Conservation (phyloP, 2,888 invertebrate genomes). For the Caenorhabditis drosophilae region DNA sequence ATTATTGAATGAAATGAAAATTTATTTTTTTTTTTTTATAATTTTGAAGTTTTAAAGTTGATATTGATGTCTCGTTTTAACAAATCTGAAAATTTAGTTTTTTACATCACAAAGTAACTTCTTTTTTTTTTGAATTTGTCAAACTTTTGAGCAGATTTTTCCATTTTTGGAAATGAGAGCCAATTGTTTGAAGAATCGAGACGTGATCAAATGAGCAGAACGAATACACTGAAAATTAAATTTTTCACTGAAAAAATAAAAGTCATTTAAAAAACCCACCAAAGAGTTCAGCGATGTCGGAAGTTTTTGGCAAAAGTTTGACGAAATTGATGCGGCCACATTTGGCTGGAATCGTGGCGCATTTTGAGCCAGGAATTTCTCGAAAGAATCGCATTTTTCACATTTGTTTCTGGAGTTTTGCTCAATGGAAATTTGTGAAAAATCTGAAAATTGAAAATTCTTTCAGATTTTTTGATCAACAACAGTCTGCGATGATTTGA, state of each 20-base stretch:
- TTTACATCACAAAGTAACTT: too few relatives aligned
- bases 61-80: too few relatives aligned
- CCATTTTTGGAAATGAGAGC: constrained; percentile 18
- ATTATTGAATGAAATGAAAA: too few relatives aligned
- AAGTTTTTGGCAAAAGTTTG: constrained; percentile 24
- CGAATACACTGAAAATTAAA: constrained; percentile 20
- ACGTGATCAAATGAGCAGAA: constrained; percentile 12
- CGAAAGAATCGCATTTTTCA: constrained; percentile 13
- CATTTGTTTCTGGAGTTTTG: constrained; percentile 9
- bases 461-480: too few relatives aligned
- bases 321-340: constrained; percentile 10
- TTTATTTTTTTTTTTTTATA: too few relatives aligned
- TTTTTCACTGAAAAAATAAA: background rate
- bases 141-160: constrained; percentile 19
- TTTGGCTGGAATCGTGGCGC: constrained; percentile 13
- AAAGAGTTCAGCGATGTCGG: constrained; percentile 17
- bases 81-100: too few relatives aligned
- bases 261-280: constrained; percentile 1
- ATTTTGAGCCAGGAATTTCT: constrained; percentile 22
- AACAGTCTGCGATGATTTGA: too few relatives aligned
- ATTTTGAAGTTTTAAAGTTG: too few relatives aligned
- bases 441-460: background rate
- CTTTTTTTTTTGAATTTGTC: too few relatives aligned
- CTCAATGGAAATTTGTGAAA: background rate
- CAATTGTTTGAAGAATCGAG: constrained; percentile 14